A percentile compares a stretch with the other conserved stretches of the same genome.
phyloP scores from a whole-genome alignment of 1,140 invertebrate species.

The Thaumetopoea pityocampa region DNA sequence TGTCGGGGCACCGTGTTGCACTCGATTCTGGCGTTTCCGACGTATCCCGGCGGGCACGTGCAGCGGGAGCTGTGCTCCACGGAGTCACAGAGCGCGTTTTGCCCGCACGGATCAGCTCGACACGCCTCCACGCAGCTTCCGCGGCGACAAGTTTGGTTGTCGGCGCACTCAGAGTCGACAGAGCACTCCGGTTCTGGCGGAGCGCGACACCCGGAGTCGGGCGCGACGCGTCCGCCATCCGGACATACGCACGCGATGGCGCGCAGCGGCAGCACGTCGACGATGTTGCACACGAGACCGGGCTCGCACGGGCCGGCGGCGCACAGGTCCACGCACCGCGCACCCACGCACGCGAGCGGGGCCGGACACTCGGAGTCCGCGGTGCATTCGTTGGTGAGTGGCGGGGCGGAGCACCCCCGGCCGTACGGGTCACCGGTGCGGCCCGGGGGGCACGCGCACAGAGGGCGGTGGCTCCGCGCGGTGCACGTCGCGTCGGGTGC shows the following conservation, averaged over 20 bases:
- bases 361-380: conserved; percentile 86
- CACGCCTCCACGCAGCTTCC: conserved; percentile 90
- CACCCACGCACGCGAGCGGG: conserved; percentile 85
- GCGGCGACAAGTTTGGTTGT: conserved; percentile 82
- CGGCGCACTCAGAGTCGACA: conserved; percentile 84
- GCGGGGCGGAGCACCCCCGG: conserved; percentile 78
- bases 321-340: conserved; percentile 87
- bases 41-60: conserved; percentile 85
- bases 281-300: conserved; percentile 86
- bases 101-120: conserved; percentile 84
- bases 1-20: conserved; percentile 80
- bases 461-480: conserved; percentile 85
- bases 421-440: conserved; percentile 87
- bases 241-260: conserved; percentile 90
- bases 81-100: conserved; percentile 89
- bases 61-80: conserved; percentile 86
- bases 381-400: conserved; percentile 79
- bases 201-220: conserved; percentile 78
- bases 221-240: conserved; percentile 64
- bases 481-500: conserved; percentile 84
- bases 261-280: conserved; percentile 86
- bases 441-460: conserved; percentile 85
- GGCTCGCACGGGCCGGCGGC: conserved; percentile 80
- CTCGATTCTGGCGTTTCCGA: conserved; percentile 88
- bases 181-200: conserved; percentile 78